Conservation (phyloP, 2,113 vertebrate species). For the Megaceryle maxima region DNA sequence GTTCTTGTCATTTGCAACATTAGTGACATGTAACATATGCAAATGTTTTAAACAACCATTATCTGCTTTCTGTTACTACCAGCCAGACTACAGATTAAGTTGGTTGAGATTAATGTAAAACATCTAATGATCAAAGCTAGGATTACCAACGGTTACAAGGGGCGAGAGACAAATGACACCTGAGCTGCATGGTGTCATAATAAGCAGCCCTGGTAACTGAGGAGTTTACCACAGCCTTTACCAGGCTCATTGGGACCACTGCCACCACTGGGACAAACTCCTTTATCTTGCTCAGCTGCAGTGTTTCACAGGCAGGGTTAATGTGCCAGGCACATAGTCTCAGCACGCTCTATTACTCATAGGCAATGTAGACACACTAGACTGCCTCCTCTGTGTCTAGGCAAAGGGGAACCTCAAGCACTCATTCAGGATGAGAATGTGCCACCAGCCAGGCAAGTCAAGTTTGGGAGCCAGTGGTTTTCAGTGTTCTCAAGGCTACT, state of each 20-base stretch:
- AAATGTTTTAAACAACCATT: neutral
- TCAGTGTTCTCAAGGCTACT: neutral
- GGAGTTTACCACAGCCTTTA: neutral
- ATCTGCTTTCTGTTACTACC: neutral
- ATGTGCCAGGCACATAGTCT: neutral
- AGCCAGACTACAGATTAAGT: neutral
- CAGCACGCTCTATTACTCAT: neutral
- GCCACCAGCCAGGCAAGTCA: neutral
- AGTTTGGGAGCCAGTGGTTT: neutral
- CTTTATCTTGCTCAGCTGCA: neutral
- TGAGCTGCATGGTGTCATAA: neutral
- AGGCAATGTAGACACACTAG: neutral
- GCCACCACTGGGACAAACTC: neutral
- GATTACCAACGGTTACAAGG: neutral
- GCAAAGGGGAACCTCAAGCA: neutral
- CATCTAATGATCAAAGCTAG: neutral
- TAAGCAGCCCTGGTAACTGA: neutral
- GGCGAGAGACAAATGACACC: neutral
- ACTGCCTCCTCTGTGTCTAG: neutral
- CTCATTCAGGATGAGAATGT: accelerated
- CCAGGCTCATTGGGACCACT: neutral
- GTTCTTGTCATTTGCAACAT: neutral
- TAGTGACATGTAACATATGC: too few species aligned
- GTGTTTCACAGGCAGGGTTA: neutral
- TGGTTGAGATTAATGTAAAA: neutral